Conservation (phyloP, 2,113 vertebrate genomes). For the Caranx melampygus region DNA sequence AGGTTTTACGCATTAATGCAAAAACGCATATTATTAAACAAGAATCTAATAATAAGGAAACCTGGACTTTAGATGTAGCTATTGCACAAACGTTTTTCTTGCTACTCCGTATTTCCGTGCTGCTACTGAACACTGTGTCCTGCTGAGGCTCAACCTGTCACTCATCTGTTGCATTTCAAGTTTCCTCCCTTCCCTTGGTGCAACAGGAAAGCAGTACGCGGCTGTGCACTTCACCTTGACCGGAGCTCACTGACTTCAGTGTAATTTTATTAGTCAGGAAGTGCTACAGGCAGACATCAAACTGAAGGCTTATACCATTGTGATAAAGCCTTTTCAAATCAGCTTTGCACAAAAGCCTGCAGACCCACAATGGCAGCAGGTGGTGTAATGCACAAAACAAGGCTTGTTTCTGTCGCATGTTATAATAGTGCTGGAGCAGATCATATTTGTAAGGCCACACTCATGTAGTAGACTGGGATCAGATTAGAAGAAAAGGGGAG, state of each 20-base stretch:
- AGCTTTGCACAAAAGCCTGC: slow-evolving; percentile 49
- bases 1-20: slow-evolving; percentile 43
- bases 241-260: slow-evolving; percentile 41
- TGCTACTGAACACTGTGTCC: not conserved
- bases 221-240: slow-evolving; percentile 46
- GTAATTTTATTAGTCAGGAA: slow-evolving; percentile 74
- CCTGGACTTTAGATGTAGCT: not conserved
- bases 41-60: not conserved
- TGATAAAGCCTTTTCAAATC: slow-evolving; percentile 67
- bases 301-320: slow-evolving; percentile 59
- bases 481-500: slow-evolving; percentile 2
- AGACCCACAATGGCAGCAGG: slow-evolving; percentile 41
- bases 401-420: slow-evolving; percentile 32
- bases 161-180: slow-evolving; percentile 9
- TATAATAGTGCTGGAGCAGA: slow-evolving; percentile 72
- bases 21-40: not conserved
- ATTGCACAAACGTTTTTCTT: not conserved
- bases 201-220: slow-evolving; percentile 28
- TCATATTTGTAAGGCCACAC: slow-evolving; percentile 52
- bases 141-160: slow-evolving; percentile 10
- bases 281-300: slow-evolving; percentile 58
- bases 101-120: not conserved
- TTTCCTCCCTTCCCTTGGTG: slow-evolving; percentile 15
- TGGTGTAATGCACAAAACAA: slow-evolving; percentile 44
- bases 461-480: not conserved